Conservation (phyloP, 2,797 vertebrate species). For the Peromyscus attwateri region DNA sequence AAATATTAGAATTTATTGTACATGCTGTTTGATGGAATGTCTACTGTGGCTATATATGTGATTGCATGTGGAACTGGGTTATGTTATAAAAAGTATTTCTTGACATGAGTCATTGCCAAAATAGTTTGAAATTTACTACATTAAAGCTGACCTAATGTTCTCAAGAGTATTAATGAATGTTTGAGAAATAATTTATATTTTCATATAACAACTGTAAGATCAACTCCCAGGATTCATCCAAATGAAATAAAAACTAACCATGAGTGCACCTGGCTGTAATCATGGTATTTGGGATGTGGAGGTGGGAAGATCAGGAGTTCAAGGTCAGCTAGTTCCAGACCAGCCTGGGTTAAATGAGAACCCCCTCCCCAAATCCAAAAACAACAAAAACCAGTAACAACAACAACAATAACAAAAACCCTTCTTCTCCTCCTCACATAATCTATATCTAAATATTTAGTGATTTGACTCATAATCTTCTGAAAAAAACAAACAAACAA, state of each 20-base stretch:
- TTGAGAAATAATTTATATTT: neutral
- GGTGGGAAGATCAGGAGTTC: neutral
- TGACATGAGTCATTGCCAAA: neutral
- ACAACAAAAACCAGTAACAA: neutral
- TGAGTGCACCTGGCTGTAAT: neutral
- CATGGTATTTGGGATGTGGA: neutral
- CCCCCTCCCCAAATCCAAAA: neutral
- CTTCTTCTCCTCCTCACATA: neutral
- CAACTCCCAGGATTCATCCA: neutral
- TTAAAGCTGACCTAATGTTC: neutral
- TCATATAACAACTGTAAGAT: neutral
- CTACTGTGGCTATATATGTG: neutral
- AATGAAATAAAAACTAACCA: constrained; percentile 18
- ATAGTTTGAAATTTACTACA: neutral
- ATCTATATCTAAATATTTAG: neutral
- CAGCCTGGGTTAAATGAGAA: neutral
- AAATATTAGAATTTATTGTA: neutral
- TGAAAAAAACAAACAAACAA: neutral
- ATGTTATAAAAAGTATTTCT: neutral
- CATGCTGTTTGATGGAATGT: neutral
- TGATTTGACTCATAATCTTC: neutral
- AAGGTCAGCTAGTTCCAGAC: neutral
- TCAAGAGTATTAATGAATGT: neutral
- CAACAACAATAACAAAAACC: neutral
- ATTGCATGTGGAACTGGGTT: neutral